These are phyloP conservation scores for Ceratothoa steindachneri DNA, from an alignment of 2,888 invertebrate species.

Conservation along the genomic window DNA sequence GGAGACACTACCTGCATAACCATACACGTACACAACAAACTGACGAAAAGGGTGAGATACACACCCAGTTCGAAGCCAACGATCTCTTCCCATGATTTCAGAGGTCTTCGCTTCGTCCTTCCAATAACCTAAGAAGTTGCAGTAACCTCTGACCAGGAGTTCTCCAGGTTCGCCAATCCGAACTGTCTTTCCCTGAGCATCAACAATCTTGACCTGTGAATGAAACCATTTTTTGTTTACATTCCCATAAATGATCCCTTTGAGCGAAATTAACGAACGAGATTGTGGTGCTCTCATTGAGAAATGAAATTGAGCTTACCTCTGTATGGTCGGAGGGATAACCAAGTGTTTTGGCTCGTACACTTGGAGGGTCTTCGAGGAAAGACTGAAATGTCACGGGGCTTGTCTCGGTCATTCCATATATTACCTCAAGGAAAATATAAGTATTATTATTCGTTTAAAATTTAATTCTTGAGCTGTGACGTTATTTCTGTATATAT, in stretches of 20 bases:
- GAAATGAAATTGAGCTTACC: conserved; percentile 13
- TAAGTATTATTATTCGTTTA: too few species aligned
- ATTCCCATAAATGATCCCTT: too few species aligned
- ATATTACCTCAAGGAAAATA: conserved; percentile 55
- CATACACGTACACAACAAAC: too few species aligned
- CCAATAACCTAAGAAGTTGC: conserved; percentile 77
- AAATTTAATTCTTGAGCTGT: too few species aligned
- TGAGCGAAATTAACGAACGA: too few species aligned
- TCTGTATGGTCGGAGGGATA: conserved; percentile 58
- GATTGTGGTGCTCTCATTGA: background rate
- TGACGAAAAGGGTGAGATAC: too few species aligned
- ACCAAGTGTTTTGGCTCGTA: conserved; percentile 58
- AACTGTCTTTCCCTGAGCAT: conserved; percentile 62
- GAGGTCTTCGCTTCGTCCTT: conserved; percentile 68
- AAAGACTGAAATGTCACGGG: conserved; percentile 59
- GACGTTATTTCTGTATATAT: too few species aligned
- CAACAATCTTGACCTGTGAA: conserved; percentile 60
- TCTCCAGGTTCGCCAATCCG: conserved; percentile 72
- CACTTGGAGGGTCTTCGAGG: conserved; percentile 55
- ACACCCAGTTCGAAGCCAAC: conserved; percentile 68
- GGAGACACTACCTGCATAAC: too few species aligned
- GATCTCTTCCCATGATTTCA: conserved; percentile 62
- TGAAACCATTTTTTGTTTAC: too few species aligned
- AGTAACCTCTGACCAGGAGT: conserved; percentile 63
- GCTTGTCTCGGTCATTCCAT: conserved; percentile 62